Conservation (phyloP, 2,113 vertebrate species). For the Halcyon malimbica region DNA sequence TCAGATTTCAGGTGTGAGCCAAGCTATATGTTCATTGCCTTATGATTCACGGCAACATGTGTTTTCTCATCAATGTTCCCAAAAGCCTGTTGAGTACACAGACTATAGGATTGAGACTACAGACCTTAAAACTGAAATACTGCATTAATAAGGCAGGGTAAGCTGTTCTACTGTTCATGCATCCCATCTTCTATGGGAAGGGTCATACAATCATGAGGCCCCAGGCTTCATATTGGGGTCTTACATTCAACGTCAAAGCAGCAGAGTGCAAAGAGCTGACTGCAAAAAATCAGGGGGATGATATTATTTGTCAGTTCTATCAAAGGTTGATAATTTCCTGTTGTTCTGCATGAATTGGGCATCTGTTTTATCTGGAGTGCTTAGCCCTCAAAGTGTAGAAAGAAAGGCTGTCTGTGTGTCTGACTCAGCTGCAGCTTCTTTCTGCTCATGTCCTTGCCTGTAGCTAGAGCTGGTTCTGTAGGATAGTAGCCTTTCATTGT, state of each 20-base stretch:
- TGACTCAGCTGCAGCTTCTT: neutral
- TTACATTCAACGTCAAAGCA: slow-evolving; percentile 4
- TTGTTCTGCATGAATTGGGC: neutral
- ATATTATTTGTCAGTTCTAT: neutral
- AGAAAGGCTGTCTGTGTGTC: neutral
- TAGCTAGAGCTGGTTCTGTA: neutral
- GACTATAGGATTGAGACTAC: neutral
- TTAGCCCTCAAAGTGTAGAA: neutral
- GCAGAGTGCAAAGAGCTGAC: neutral
- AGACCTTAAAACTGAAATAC: neutral
- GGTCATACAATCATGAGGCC: slow-evolving; percentile 7
- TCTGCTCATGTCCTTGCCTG: neutral
- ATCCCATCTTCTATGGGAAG: neutral
- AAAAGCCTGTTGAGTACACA: neutral
- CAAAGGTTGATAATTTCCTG: neutral
- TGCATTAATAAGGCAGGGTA: neutral
- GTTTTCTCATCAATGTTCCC: neutral
- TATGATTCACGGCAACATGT: neutral
- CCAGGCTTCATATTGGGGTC: neutral
- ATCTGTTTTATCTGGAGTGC: neutral
- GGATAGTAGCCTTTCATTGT: neutral
- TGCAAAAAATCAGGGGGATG: neutral
- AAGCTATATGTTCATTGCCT: neutral
- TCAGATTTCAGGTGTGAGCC: neutral
- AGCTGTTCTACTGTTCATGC: neutral